Conservation (phyloP, 2,113 vertebrate species). For the Psammodynastes pulverulentus region DNA sequence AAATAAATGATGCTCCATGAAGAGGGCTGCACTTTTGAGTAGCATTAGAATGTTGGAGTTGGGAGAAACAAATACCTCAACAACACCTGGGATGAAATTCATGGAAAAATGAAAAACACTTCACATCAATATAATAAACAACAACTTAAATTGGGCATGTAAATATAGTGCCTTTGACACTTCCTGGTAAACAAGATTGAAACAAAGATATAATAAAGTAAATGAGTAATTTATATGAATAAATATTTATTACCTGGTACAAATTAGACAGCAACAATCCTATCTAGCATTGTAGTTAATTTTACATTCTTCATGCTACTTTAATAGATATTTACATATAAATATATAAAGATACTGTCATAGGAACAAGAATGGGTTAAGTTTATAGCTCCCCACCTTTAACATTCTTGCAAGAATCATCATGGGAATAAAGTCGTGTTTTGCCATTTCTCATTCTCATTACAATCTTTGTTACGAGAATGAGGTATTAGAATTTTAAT, state of each 20-base stretch:
- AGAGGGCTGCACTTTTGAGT: conserved; percentile 1
- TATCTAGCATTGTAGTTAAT: not conserved
- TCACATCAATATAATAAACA: not conserved
- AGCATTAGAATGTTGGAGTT: conserved; percentile 14
- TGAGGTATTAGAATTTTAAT: conserved; percentile 65
- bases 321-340: not conserved
- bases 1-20: conserved; percentile 40
- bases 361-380: conserved; percentile 60
- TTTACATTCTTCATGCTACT: not conserved
- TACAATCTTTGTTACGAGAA: conserved; percentile 65
- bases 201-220: not conserved
- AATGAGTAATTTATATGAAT: not conserved
- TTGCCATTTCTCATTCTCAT: conserved; percentile 64
- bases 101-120: conserved; percentile 41
- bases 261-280: not conserved
- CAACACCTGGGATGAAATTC: conserved; percentile 26
- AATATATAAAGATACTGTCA: conserved; percentile 4
- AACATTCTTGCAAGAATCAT: conserved; percentile 57
- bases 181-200: not conserved
- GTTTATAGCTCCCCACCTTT: conserved; percentile 60
- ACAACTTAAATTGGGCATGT: not conserved
- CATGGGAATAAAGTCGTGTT: conserved; percentile 61
- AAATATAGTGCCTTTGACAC: not conserved
- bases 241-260: not conserved
- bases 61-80: conserved; percentile 1